Evolutionary conservation across 2,888 invertebrate genomes (phyloP), one percentile per base, ranked within the genome.

Genomic region (Eurytoma adleriae): DNA sequence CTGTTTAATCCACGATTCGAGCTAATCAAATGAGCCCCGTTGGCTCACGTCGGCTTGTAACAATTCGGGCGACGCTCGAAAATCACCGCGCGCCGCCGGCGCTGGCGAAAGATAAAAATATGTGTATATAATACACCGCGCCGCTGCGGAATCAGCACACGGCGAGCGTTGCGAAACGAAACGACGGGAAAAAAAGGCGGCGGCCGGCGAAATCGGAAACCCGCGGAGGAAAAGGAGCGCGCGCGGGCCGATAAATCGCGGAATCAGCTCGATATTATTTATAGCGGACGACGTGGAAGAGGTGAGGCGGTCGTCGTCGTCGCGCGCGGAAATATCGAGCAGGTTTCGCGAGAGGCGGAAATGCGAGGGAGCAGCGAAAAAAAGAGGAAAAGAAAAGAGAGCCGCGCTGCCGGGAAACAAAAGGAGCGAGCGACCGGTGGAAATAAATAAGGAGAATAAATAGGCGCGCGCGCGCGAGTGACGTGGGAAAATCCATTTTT

Each of bases 1-100:
- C 61, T 57, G 59, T 72, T 72, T 72, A 72, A 72, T 72, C 72
- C 52, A 61, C 18, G 59, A 71, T 71, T 62, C 61, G 18, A 57
- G 27, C 61, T 54, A 54, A 54, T 54, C n/a, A 54, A 54, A 54
- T n/a, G n/a, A 54, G n/a, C 54, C 54, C n/a, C 54, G n/a, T 16
- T n/a, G 4, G 14, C 27, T 30, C 16, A 27, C 30, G 30, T 27
- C 14, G 24, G 61, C 14, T 61, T 24, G 14, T 16, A 54, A 54
- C 13, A n/a, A 54, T 54, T 14, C 54, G 1, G n/a, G 40, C 40
- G 10, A 40, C 10, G 40, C 16, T 54, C 54, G 16, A 54, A 54
- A 54, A n/a, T 54, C 4, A 54, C 16, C 54, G 14, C 50, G 12
- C 12, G 50, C 1, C n/a, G 5, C 4, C 14, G 1, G 1, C 3